Conservation (phyloP, 1,140 invertebrate species). For the Ceratitis capitata region DNA sequence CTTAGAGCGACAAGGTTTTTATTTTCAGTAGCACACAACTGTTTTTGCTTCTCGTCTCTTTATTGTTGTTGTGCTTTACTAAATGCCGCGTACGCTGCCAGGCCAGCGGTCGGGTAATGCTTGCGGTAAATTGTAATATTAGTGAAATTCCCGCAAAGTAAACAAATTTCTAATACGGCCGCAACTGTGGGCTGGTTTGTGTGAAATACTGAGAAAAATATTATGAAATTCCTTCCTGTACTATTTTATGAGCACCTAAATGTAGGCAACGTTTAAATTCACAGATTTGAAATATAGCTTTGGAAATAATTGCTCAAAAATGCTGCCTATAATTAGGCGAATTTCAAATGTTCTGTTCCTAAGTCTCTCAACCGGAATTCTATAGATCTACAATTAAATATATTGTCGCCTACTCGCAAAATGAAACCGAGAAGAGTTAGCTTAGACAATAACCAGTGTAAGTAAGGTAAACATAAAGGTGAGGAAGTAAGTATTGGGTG, state of each 20-base stretch:
- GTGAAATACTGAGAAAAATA: background rate
- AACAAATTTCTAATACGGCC: constrained; percentile 33
- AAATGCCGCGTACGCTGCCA: background rate
- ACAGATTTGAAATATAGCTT: no score
- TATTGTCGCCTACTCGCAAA: no score
- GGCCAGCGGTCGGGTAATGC: background rate
- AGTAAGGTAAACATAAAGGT: no score
- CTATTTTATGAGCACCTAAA: background rate
- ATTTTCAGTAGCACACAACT: no score
- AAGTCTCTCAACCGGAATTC: no score
- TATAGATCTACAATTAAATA: no score
- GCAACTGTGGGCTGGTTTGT: background rate
- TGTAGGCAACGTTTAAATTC: background rate
- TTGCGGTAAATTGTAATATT: constrained; percentile 34
- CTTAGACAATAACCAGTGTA: no score
- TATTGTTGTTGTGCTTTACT: background rate
- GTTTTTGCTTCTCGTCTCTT: background rate
- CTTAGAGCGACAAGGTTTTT: no score
- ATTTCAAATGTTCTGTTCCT: no score
- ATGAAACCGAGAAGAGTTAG: no score
- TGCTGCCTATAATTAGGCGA: background rate
- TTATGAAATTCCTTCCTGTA: background rate
- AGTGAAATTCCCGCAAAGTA: constrained; percentile 33
- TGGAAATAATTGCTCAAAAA: background rate
- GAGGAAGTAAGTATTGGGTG: no score